phyloP scores from a whole-genome alignment of 2,797 vertebrate species.

The Eospalax fontanierii region DNA sequence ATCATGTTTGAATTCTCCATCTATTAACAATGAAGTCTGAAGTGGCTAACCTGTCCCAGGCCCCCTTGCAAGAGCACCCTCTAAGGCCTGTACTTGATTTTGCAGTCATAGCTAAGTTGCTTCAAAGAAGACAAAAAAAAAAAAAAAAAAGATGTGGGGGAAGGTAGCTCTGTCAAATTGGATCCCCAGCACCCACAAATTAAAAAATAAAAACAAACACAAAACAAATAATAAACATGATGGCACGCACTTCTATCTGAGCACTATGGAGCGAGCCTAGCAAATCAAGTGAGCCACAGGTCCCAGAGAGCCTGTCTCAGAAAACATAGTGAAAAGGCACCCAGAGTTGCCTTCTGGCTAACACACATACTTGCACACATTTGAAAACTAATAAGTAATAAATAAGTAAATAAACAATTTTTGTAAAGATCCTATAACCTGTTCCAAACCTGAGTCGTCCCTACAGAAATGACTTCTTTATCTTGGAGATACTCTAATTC shows the following conservation, averaged over 20 bases:
- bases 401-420: too few relatives aligned
- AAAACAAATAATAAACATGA: not conserved
- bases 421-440: not conserved
- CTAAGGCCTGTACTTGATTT: not conserved
- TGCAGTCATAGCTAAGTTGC: not conserved
- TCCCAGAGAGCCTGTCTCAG: not conserved
- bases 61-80: not conserved
- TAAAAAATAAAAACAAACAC: not conserved
- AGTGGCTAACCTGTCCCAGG: not conserved
- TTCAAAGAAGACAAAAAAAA: not conserved
- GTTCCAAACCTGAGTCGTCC: not conserved
- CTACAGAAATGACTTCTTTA: slow-evolving; percentile 5
- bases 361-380: not conserved
- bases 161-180: not conserved
- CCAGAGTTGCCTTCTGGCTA: not conserved
- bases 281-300: not conserved
- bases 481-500: not conserved
- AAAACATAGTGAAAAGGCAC: not conserved
- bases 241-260: not conserved
- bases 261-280: not conserved
- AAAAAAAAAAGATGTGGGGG: not conserved
- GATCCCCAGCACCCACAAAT: not conserved
- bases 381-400: too few relatives aligned
- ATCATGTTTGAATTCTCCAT: not conserved
- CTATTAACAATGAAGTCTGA: not conserved